phyloP scores from a whole-genome alignment of 2,113 vertebrate genomes.

The Amblyornis subalaris region DNA sequence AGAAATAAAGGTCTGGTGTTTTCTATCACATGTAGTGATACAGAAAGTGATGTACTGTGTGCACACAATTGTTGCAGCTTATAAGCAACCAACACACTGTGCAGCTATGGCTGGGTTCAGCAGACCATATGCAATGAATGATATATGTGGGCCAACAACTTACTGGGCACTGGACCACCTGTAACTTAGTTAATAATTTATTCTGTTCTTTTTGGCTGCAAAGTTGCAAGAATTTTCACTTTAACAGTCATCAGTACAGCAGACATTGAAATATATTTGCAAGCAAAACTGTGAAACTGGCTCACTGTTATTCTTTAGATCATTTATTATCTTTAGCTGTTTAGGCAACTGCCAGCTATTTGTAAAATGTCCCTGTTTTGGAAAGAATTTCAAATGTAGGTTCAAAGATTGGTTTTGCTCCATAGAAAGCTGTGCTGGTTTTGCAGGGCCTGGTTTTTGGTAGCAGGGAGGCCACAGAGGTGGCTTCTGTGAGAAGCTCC shows the following conservation, averaged over 20 bases:
- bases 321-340: not conserved
- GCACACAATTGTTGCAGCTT: accelerated
- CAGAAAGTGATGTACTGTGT: not conserved
- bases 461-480: no score
- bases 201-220: not conserved
- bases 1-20: not conserved
- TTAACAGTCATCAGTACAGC: not conserved
- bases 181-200: not conserved
- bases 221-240: not conserved
- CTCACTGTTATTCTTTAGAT: not conserved
- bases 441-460: no score
- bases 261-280: not conserved
- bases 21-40: not conserved
- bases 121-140: not conserved
- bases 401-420: not conserved
- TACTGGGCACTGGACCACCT: not conserved
- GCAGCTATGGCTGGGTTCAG: not conserved
- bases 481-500: no score
- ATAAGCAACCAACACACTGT: accelerated
- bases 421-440: not conserved
- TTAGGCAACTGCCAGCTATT: not conserved
- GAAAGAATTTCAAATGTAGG: not conserved
- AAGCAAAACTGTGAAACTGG: not conserved
- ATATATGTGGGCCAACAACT: not conserved
- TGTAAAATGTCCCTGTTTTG: not conserved